Conservation (phyloP, 2,888 invertebrate genomes). For the Brachylomia viminalis region DNA sequence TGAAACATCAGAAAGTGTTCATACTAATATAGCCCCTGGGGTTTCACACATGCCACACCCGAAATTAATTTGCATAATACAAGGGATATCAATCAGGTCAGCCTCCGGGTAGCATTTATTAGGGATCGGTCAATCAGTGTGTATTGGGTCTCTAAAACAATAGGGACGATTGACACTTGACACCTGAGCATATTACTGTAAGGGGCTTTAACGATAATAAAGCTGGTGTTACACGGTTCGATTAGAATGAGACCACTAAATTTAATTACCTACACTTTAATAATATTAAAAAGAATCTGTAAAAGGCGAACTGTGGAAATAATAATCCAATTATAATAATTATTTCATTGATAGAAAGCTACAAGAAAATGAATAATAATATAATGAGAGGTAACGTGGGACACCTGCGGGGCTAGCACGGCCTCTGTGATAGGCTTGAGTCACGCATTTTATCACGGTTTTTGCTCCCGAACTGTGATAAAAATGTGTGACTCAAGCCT, state of each 20-base stretch:
- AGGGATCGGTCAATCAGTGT: slow-evolving; percentile 50
- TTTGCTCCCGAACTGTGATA: too few species aligned
- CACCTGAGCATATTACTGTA: slow-evolving; percentile 34
- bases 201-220: slow-evolving; percentile 25
- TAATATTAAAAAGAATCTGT: background rate
- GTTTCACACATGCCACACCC: slow-evolving; percentile 8
- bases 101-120: slow-evolving; percentile 26
- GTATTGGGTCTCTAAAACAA: slow-evolving; percentile 44
- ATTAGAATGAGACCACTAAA: background rate
- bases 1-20: background rate
- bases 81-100: slow-evolving; percentile 35
- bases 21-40: slow-evolving; percentile 17
- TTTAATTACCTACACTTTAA: background rate
- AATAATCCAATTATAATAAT: background rate
- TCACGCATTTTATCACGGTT: too few species aligned
- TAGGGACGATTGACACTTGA: slow-evolving; percentile 43
- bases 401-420: too few species aligned
- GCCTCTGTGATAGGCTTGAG: too few species aligned
- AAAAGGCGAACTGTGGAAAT: background rate
- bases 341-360: background rate
- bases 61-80: slow-evolving; percentile 51
- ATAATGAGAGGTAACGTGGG: too few species aligned
- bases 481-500: too few species aligned
- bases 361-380: background rate
- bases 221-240: slow-evolving; percentile 13